phyloP scores from a whole-genome alignment of 2,797 vertebrate genomes.

The Sebastolobus altivelis region DNA sequence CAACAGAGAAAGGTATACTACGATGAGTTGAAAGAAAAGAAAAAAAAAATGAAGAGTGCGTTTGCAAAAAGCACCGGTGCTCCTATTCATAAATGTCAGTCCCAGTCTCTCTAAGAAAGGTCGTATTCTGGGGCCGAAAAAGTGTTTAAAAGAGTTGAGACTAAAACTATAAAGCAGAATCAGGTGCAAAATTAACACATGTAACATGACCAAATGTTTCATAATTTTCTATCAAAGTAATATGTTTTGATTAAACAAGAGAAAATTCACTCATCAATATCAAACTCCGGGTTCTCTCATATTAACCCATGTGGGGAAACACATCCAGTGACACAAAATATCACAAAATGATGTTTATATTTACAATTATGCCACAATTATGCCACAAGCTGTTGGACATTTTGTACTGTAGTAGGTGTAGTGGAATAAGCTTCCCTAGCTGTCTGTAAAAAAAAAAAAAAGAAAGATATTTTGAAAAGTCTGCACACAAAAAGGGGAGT shows the following conservation, averaged over 20 bases:
- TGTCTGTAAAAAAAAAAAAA: background rate
- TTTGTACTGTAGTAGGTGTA: background rate
- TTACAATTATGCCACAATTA: conserved; percentile 13
- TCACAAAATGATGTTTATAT: background rate
- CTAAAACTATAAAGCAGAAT: background rate
- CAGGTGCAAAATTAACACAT: background rate
- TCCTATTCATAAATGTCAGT: background rate
- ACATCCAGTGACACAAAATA: background rate
- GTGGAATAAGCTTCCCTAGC: background rate
- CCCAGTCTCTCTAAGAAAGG: background rate
- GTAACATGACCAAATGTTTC: background rate
- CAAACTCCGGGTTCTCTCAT: background rate
- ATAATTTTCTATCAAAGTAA: background rate
- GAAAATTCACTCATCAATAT: background rate
- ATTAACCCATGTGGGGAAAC: background rate
- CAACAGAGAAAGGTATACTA: background rate
- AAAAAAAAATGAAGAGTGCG: background rate
- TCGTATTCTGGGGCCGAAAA: background rate
- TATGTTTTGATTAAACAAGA: background rate
- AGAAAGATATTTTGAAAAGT: background rate
- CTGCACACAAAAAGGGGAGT: background rate
- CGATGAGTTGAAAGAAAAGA: background rate
- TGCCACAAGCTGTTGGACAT: conserved; percentile 6
- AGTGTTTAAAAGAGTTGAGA: background rate
- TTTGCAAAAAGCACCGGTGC: background rate